A percentile compares a stretch with the other conserved stretches of the same genome.
phyloP scores from a whole-genome alignment of 2,113 vertebrate genomes.

The Scomber japonicus region DNA sequence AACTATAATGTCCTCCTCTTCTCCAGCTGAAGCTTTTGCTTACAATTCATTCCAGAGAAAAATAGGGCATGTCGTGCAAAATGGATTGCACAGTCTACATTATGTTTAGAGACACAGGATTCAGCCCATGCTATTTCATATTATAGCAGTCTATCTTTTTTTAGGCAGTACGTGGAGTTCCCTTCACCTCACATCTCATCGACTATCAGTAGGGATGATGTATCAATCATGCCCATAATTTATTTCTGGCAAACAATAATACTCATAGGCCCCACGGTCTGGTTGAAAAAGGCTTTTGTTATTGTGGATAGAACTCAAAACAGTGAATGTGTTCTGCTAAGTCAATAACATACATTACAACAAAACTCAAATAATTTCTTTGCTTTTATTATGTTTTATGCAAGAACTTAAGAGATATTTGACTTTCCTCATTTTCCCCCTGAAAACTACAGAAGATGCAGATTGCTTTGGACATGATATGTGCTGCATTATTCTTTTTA shows the following conservation, averaged over 20 bases:
- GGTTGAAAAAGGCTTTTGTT: not conserved
- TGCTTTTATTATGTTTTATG: slow-evolving; percentile 33
- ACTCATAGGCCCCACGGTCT: not conserved
- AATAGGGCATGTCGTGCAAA: not conserved
- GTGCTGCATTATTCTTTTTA: slow-evolving; percentile 77
- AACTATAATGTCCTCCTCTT: no score
- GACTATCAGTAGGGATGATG: not conserved
- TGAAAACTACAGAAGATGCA: slow-evolving; percentile 53
- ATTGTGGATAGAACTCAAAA: not conserved
- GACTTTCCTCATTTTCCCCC: slow-evolving; percentile 33
- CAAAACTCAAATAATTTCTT: slow-evolving; percentile 18
- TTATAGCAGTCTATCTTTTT: not conserved
- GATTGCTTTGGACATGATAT: slow-evolving; percentile 68
- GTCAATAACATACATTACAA: slow-evolving; percentile 5
- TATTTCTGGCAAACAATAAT: not conserved
- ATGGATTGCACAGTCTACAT: not conserved
- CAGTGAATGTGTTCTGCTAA: not conserved
- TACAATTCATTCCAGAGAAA: not conserved
- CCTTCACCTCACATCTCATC: not conserved
- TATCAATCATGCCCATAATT: slow-evolving; percentile 1
- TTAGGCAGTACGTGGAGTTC: not conserved
- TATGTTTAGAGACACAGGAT: not conserved
- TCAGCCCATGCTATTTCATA: not conserved
- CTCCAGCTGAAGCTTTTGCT: not conserved
- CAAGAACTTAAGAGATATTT: slow-evolving; percentile 41